Evolutionary conservation across 2,888 invertebrate species (phyloP), one percentile per base, ranked within the genome.

Genomic region (Coecobrya sp.): DNA sequence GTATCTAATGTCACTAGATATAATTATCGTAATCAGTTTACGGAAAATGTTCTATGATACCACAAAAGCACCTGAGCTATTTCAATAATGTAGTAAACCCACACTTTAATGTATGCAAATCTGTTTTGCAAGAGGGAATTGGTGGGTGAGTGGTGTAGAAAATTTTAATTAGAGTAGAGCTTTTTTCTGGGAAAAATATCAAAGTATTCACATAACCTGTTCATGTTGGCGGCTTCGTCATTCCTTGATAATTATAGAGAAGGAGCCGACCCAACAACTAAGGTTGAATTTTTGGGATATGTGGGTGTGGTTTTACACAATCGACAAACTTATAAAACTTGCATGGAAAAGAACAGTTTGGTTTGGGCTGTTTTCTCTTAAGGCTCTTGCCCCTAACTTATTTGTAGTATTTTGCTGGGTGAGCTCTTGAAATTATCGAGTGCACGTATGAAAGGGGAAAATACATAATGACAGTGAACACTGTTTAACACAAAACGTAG

Each of bases 261-360:
- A 27, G 55, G 11, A 79, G 27, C 79, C 52, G 55, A 79, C 16
- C n/a, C 55, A 30, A 13, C 79, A 52, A 49, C 22, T 25, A 49
- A 4, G 79, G 27, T 79, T 79, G 55, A 25, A n/a, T 52, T 52
- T 55, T 25, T n/a, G n/a, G n/a, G 52, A 30, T 76, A 27, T 79
- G 79, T 52, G 79, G 79, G 79, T 79, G 79, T 79, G 79, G 79
- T 79, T 79, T 79, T 16, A 52, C 52, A 79, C 55, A 73, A 73
- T 73, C 42, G 42, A 73, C n/a, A 19, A 73, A 36, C n/a, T n/a
- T n/a, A 42, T 11, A 55, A 49, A 76, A 55, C 79, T 52, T 79
- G 27, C 79, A 49, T 52, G 27, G 79, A 79, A 68, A 52, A 16
- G 11, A 36, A n/a, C 27, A 10, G 45, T 49, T 42, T 42, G n/a